A percentile compares a stretch with the other conserved stretches of the same genome.
These are phyloP conservation scores for Trissonchulus latispiculum DNA, from an alignment of 2,888 invertebrate species.

Conservation along the genomic window DNA sequence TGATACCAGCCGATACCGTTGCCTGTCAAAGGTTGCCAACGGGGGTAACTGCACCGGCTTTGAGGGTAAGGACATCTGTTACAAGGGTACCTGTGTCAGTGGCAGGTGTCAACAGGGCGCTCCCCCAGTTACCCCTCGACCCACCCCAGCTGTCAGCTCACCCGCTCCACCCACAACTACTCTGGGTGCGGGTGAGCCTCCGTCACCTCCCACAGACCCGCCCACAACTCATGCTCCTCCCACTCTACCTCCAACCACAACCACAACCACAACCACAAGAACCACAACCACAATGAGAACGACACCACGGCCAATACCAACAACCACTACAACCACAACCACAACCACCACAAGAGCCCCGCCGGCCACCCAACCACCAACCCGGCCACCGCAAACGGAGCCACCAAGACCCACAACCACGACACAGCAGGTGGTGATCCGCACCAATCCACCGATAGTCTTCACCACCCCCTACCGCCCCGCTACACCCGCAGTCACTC, in stretches of 20 bases:
- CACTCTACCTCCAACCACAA: not conserved
- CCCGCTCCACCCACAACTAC: not conserved
- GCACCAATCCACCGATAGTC: not conserved
- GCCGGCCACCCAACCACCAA: not conserved
- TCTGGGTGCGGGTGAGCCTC: not conserved
- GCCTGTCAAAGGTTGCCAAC: conserved; percentile 34
- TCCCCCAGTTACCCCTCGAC: not conserved
- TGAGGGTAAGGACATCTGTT: conserved; percentile 31
- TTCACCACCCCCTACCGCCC: not conserved
- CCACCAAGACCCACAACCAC: not conserved
- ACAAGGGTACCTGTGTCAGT: conserved; percentile 26
- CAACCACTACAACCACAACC: conserved; percentile 21
- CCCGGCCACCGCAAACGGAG: not conserved
- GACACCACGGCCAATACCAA: conserved; percentile 9
- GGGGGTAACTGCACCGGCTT: conserved; percentile 38
- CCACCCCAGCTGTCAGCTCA: not conserved
- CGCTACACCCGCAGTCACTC: too few relatives aligned
- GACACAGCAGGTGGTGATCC: not conserved
- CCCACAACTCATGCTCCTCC: not conserved
- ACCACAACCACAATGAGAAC: conserved; percentile 8
- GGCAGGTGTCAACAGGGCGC: conserved; percentile 5
- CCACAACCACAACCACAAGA: conserved; percentile 10
- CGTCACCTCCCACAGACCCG: not conserved
- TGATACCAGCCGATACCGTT: conserved; percentile 29
- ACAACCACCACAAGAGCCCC: conserved; percentile 19